These are phyloP conservation scores for Trichonephila clavipes DNA, from an alignment of 1,140 invertebrate genomes.

Conservation along the genomic window DNA sequence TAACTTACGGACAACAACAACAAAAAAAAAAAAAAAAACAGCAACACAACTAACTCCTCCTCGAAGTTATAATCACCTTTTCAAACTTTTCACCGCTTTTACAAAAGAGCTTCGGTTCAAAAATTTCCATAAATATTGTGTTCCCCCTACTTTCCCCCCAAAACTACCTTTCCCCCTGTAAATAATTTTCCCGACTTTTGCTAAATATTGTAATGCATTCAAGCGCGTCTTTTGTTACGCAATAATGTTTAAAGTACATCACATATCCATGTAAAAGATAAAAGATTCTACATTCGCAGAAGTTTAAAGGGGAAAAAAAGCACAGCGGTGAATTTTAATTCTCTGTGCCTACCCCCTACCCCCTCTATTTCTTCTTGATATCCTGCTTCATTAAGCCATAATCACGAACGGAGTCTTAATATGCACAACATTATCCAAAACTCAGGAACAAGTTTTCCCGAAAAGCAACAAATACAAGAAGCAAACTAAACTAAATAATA, in stretches of 20 bases:
- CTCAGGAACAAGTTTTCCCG: not conserved
- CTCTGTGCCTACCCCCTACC: not conserved
- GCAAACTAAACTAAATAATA: not conserved
- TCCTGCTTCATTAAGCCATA: conserved; percentile 6
- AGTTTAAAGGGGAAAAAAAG: not conserved
- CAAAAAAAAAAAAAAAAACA: not conserved
- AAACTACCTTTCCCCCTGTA: not conserved
- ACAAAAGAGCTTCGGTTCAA: not conserved
- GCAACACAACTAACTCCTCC: too few relatives aligned
- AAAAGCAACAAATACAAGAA: not conserved
- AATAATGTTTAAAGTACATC: conserved; percentile 5
- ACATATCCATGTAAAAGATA: not conserved
- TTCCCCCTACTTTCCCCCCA: not conserved
- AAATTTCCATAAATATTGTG: not conserved
- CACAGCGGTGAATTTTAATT: not conserved
- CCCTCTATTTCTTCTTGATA: not conserved
- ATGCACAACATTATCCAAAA: conserved; percentile 24
- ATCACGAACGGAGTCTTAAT: conserved; percentile 1
- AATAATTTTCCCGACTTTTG: not conserved
- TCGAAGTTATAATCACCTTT: conserved; percentile 18
- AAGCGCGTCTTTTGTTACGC: not conserved
- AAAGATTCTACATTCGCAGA: conserved; percentile 14
- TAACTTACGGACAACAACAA: not conserved
- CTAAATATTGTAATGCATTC: conserved; percentile 9
- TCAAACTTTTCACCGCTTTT: not conserved